These are phyloP conservation scores for Nasonia giraulti DNA, from an alignment of 1,140 invertebrate species.

Conservation along the genomic window DNA sequence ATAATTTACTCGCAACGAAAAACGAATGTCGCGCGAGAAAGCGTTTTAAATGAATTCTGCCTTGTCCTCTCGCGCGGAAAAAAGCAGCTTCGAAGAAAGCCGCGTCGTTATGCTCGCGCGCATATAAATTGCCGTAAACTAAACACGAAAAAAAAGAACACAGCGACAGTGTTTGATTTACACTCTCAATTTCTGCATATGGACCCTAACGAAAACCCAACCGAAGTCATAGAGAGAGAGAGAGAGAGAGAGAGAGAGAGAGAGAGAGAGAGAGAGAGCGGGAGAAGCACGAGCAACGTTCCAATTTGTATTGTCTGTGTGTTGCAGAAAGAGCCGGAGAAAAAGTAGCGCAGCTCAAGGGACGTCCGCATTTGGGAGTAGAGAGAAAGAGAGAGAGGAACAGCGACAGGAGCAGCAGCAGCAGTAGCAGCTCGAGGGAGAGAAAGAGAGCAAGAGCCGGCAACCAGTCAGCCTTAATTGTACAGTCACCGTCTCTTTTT, in stretches of 20 bases:
- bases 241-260: no score
- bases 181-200: neutral
- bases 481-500: conserved; percentile 56
- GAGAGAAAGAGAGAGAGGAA: conserved; percentile 2
- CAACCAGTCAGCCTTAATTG: conserved; percentile 53
- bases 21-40: neutral
- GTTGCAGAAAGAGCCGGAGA: conserved; percentile 26
- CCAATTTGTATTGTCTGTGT: conserved; percentile 30
- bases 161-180: neutral
- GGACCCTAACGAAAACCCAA: neutral
- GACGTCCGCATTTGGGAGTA: conserved; percentile 35
- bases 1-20: neutral
- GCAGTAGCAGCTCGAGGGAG: neutral
- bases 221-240: neutral
- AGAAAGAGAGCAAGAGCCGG: conserved; percentile 23
- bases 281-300: neutral
- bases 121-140: conserved; percentile 1
- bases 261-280: no score
- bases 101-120: neutral
- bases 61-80: neutral
- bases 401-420: neutral
- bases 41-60: neutral
- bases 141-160: neutral
- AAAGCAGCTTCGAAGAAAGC: neutral
- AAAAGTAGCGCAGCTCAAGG: conserved; percentile 24